Evolutionary conservation across 2,113 vertebrate species (phyloP).

Genomic region (Chlamydotis undulata): DNA sequence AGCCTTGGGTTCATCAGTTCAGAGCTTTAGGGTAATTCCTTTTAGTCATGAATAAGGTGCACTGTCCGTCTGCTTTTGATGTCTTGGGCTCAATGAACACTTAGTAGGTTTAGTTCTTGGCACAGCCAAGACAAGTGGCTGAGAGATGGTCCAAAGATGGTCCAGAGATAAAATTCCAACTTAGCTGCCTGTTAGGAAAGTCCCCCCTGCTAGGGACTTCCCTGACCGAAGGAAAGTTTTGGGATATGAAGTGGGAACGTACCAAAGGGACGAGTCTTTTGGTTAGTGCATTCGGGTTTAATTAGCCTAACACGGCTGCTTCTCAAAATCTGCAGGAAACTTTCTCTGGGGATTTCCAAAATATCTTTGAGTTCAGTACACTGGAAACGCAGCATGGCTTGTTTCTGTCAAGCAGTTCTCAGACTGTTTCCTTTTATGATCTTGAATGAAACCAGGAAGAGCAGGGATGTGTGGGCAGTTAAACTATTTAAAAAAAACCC

Average conservation of each 20-base stretch:
- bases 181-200: not conserved
- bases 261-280: not conserved
- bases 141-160: not conserved
- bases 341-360: conserved; percentile 15
- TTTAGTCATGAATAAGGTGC: not conserved
- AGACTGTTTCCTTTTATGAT: not conserved
- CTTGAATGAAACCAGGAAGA: not conserved
- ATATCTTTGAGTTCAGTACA: not conserved
- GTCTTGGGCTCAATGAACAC: not conserved
- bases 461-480: not conserved
- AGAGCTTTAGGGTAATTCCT: not conserved
- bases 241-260: not conserved
- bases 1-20: not conserved
- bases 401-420: not conserved
- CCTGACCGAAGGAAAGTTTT: not conserved
- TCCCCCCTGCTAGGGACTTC: not conserved
- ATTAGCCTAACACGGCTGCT: not conserved
- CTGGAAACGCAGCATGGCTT: not conserved
- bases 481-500: not conserved
- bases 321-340: not conserved
- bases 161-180: not conserved
- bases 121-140: not conserved
- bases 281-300: not conserved
- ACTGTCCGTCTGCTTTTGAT: not conserved
- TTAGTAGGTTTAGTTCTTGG: not conserved